Conservation (phyloP, 2,113 vertebrate genomes). For the Illadopsis cleaveri region DNA sequence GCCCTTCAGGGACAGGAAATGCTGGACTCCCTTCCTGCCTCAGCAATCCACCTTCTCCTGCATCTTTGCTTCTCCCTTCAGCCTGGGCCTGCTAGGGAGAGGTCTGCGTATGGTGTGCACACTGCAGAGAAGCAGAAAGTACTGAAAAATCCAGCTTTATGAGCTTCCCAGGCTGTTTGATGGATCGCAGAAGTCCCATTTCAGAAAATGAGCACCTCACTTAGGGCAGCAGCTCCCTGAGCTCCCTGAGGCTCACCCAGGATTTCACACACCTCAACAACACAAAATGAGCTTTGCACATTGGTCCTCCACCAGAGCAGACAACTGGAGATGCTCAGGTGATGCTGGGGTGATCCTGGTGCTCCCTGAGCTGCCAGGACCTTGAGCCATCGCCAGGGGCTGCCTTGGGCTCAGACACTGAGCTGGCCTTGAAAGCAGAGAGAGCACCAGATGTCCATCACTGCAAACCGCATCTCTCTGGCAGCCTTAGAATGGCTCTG, state of each 20-base stretch:
- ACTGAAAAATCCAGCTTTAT: not conserved
- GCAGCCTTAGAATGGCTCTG: accelerated
- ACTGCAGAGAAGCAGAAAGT: not conserved
- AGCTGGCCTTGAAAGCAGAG: not conserved
- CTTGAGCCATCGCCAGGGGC: not conserved
- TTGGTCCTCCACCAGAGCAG: not conserved
- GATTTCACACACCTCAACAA: not conserved
- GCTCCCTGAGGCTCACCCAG: not conserved
- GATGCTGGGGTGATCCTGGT: not conserved
- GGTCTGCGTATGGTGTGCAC: accelerated
- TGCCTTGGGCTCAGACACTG: not conserved
- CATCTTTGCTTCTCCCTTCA: not conserved
- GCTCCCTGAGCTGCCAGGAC: not conserved
- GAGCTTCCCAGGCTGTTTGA: not conserved
- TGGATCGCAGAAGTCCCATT: not conserved
- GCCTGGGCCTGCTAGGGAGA: not conserved
- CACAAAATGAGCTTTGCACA: not conserved
- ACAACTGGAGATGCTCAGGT: not conserved
- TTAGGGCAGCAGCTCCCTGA: not conserved
- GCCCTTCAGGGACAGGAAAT: not conserved
- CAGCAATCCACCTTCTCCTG: not conserved
- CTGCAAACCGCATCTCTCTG: not conserved
- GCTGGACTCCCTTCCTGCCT: not conserved
- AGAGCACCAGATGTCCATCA: not conserved
- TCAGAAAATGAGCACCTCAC: not conserved